Base-by-base conservation (phyloP, 1,140 invertebrate species). In the Drosophila pseudoananassae region DNA sequence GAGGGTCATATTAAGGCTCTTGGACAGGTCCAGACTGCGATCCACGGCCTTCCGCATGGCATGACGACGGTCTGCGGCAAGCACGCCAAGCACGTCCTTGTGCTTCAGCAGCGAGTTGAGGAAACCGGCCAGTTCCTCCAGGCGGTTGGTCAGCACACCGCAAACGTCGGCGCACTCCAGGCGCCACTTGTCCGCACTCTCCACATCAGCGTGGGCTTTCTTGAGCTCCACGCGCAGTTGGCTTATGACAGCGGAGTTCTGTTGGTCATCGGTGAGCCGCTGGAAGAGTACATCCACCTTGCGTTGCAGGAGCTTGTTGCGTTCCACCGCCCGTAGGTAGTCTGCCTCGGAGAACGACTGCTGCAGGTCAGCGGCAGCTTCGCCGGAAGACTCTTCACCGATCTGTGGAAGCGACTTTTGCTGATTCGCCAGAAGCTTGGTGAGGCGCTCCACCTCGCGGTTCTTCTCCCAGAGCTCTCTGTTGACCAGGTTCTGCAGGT, bases 401-500 rank as follows among this genome's bases (percentile, higher is more conserved):
- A 64, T 73, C 2, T 71, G 53, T 0, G 87, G 80, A 7, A 61
- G 38, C 3, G 49, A 6, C 3, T 43, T 61, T 8, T 54, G 55
- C 10, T 71, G 53, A 23, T 36, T 76, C 0, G 74, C 74, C 40
- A 91, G 14, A n/a, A 91, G 38, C 52, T 91, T 90, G 23, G 84
- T 91, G 3, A 96, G 87, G 54, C 95, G 94, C 43, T 95, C 95
- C 23, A 96, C 95, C 76, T 95, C 94, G 25, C 94, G 93, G 76
- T 95, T 95, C 76, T 95, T 95, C 61, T 94, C 94, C 95, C 95
- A 95, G 4, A 96, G 84, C 76, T 95, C 95, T 14, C 93, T 94
- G 75, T 95, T 95, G 1, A 95, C 94, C 10, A 96, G 85, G 69
- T 94, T 88, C 65, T 95, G 94, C 25, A 95, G 90, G 78, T 95